These are phyloP conservation scores for Hydropotes inermis DNA, from an alignment of 2,113 vertebrate species.

Conservation along the genomic window DNA sequence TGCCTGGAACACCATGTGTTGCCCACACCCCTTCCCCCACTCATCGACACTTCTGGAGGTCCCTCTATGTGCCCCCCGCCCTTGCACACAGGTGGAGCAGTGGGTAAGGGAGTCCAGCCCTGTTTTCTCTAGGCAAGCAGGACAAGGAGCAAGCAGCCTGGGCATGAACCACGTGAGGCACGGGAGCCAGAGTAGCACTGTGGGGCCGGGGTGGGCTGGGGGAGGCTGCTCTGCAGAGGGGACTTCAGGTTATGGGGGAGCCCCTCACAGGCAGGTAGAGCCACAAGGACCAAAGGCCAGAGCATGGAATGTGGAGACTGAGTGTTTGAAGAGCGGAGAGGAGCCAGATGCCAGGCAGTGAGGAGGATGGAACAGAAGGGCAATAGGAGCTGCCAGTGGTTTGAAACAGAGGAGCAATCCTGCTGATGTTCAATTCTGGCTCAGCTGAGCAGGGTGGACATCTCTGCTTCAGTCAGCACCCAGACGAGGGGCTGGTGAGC, in stretches of 20 bases:
- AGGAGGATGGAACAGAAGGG: neutral
- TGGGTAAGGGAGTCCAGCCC: neutral
- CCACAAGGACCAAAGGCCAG: neutral
- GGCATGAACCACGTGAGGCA: fast-evolving
- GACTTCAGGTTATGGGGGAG: neutral
- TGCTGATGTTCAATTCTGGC: too few relatives aligned
- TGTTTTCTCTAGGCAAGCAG: neutral
- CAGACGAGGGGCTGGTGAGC: fast-evolving
- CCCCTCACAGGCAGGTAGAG: neutral
- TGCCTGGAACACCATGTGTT: neutral
- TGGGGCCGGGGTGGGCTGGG: fast-evolving
- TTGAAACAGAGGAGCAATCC: neutral
- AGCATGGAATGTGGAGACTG: fast-evolving
- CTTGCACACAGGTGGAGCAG: neutral
- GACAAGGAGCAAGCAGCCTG: neutral
- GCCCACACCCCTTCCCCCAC: neutral
- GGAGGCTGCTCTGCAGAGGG: neutral
- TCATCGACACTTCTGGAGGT: neutral
- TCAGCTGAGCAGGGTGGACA: neutral
- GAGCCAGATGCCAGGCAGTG: neutral
- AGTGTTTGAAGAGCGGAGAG: neutral
- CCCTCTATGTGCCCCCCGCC: neutral
- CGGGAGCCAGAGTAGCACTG: neutral
- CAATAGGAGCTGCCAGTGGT: neutral
- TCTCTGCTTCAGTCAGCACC: neutral